These are phyloP conservation scores for Venturia canescens DNA, from an alignment of 1,140 invertebrate genomes.

Conservation along the genomic window DNA sequence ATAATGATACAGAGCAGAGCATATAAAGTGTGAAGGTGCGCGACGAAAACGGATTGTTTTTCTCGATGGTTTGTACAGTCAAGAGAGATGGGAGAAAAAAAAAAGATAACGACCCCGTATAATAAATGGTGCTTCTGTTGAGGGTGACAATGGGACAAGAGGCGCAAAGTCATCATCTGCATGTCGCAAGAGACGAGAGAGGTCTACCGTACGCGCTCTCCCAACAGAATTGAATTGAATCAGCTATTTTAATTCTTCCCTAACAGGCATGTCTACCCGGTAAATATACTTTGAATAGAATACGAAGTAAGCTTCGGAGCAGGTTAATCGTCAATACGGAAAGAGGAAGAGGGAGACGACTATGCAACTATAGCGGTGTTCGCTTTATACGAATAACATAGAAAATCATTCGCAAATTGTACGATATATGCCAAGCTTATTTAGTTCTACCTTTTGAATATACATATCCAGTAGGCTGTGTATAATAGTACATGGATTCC, in stretches of 20 bases:
- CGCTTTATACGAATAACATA: constrained; percentile 12
- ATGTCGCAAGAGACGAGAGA: background rate
- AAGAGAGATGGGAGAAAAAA: background rate
- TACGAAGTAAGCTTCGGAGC: constrained; percentile 24
- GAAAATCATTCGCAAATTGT: background rate
- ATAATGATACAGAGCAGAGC: background rate
- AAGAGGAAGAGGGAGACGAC: background rate
- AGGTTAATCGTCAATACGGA: constrained; percentile 34
- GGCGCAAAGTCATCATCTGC: constrained; percentile 29
- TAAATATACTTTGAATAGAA: constrained; percentile 11
- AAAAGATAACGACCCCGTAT: background rate
- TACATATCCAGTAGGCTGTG: no score
- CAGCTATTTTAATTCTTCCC: constrained; percentile 39
- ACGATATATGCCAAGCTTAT: background rate
- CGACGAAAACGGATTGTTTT: background rate
- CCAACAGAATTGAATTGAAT: constrained; percentile 43
- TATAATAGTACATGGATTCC: background rate
- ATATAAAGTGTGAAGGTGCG: constrained; percentile 3
- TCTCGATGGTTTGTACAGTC: background rate
- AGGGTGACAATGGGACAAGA: constrained; percentile 31
- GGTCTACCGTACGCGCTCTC: constrained; percentile 9
- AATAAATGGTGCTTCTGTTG: background rate
- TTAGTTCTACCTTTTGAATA: background rate
- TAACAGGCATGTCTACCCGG: constrained; percentile 2
- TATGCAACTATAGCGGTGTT: background rate